These are phyloP conservation scores for Rhincodon typus DNA, from an alignment of 2,797 vertebrate species.

Conservation along the genomic window DNA sequence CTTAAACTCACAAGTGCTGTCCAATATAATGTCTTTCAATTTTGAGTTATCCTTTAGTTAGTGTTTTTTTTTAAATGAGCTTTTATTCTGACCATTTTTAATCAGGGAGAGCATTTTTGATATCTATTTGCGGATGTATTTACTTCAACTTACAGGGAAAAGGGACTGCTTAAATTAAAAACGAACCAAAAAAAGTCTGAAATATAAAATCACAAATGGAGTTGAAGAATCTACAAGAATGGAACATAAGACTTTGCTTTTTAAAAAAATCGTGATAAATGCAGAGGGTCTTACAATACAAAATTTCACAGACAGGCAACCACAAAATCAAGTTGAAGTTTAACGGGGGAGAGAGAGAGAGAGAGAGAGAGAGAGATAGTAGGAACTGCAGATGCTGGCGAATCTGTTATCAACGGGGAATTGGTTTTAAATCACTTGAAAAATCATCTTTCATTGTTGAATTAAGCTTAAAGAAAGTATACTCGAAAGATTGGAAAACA, in stretches of 20 bases:
- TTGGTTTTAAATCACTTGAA: neutral
- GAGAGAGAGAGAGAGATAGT: too few species aligned
- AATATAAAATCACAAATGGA: neutral
- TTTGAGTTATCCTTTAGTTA: neutral
- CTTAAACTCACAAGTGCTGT: neutral
- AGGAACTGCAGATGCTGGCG: too few species aligned
- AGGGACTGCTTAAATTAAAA: neutral
- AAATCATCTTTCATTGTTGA: neutral
- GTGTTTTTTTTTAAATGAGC: neutral
- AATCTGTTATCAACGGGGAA: neutral
- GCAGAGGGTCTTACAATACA: neutral
- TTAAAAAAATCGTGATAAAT: neutral
- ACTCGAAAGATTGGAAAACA: neutral
- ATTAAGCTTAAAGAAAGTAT: neutral
- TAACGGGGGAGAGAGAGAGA: too few species aligned
- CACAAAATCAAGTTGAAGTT: neutral
- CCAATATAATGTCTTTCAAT: neutral
- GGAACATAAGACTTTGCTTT: neutral
- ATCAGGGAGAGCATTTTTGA: neutral
- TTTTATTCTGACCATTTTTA: neutral
- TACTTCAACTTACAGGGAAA: neutral
- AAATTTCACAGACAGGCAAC: neutral
- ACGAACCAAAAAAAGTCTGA: neutral
- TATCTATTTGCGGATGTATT: neutral
- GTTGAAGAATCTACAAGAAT: neutral